Evolutionary conservation across 2,797 vertebrate genomes (phyloP).

Genomic region (Pogonophryne albipinna): DNA sequence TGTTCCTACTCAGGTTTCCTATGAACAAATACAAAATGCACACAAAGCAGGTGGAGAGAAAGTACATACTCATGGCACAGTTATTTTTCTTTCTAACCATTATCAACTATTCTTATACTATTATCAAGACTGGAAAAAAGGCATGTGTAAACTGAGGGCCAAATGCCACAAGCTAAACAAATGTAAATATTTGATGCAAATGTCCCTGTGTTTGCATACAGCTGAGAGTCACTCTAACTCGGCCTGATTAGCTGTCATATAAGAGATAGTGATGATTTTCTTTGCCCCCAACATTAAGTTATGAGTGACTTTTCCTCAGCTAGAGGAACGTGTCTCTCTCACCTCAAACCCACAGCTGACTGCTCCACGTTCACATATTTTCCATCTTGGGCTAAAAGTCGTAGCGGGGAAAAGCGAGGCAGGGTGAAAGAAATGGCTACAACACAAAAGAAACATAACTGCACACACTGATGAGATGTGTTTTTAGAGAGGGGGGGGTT

Average conservation of each 20-base stretch:
- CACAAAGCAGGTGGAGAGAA: neutral
- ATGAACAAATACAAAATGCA: neutral
- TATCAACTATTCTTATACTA: neutral
- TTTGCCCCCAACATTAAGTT: neutral
- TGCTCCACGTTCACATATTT: constrained; percentile 51
- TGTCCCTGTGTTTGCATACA: no score
- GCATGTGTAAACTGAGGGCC: neutral
- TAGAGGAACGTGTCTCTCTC: neutral
- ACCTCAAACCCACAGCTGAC: constrained; percentile 17
- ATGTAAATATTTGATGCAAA: neutral
- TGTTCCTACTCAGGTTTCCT: neutral
- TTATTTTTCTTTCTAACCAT: neutral
- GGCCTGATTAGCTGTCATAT: neutral
- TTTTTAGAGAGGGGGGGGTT: constrained; percentile 9
- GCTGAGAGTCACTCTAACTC: no score
- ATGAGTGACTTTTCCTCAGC: neutral
- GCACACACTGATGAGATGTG: constrained; percentile 30
- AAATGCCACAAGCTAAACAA: neutral
- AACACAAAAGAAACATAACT: neutral
- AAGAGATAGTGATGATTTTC: neutral
- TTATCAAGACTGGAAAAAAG: neutral
- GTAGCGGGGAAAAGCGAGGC: constrained; percentile 2
- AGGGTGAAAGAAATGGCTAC: constrained; percentile 3
- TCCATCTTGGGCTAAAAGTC: constrained; percentile 8
- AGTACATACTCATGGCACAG: neutral